Evolutionary conservation across 1,140 invertebrate species (phyloP), one percentile per base, ranked within the genome.

Genomic region (Megalonaias nervosa): DNA sequence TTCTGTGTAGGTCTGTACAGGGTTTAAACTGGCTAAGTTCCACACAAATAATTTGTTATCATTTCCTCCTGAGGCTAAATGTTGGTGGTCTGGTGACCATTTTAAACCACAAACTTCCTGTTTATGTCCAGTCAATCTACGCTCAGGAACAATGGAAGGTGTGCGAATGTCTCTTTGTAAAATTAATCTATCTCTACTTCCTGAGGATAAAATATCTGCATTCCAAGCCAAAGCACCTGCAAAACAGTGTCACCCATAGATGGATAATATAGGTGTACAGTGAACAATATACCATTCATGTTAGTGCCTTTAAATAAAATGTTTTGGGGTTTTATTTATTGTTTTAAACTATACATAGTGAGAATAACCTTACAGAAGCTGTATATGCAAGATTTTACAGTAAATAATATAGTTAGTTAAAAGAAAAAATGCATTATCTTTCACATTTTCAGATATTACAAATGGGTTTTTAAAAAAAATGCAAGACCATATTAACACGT

Each of bases 51-150:
- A 92, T 81, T 98, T 95, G 92, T 99, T 99, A 91, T 99, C 99
- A 91, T 99, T 99, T 56, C 99, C 99, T 62, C 99, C 98, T 12
- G 97, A 99, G 0, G 99, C 99, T 56, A 99, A 92, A 90, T 98
- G 97, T 89, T 99, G 97, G 86, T 98, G 98, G 90, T 99, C 98
- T 0, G 98, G 98, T 17, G 98, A 99, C 99, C 98, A 99, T 91
- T 99, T 99, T 5, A 99, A 90, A 0, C 99, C 99, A 92, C 99
- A 99, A 62, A 95, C 97, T 92, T 99, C 99, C 92, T 99, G 99
- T 71, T 97, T 92, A 90, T 99, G 99, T 0, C 97, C 97, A 19
- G 94, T 95, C 6, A 99, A 91, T 77, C 85, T 87, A 14, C 89
- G 80, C 68, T 90, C 88, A n/a, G 88, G 86, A 16, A 84, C 85